These are phyloP conservation scores for Hylia prasina DNA, from an alignment of 2,113 vertebrate genomes.

Conservation along the genomic window DNA sequence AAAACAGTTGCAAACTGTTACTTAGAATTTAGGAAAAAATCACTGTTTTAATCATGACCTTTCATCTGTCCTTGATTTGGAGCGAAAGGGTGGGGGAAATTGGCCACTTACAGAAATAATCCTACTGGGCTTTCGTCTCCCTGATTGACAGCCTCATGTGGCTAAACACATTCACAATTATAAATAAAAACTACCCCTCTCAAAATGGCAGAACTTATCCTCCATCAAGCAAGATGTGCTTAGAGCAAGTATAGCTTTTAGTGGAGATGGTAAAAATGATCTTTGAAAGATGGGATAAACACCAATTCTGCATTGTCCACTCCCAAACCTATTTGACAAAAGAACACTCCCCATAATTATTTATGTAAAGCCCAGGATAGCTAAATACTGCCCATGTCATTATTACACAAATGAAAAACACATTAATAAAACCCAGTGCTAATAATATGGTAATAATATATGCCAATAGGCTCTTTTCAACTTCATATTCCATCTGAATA, in stretches of 20 bases:
- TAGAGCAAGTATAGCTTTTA: slow-evolving; percentile 45
- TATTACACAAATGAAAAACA: not conserved
- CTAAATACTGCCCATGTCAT: not conserved
- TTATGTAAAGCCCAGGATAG: not conserved
- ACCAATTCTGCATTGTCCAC: not conserved
- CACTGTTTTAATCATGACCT: slow-evolving; percentile 82
- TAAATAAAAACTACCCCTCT: slow-evolving; percentile 66
- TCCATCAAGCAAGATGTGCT: slow-evolving; percentile 51
- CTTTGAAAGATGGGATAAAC: not conserved
- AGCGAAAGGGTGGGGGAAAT: slow-evolving; percentile 62
- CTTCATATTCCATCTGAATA: not conserved
- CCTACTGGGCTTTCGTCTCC: slow-evolving; percentile 65
- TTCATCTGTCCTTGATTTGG: slow-evolving; percentile 78
- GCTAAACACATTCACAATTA: slow-evolving; percentile 71
- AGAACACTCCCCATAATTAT: not conserved
- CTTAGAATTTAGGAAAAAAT: slow-evolving; percentile 71
- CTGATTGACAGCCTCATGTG: slow-evolving; percentile 73
- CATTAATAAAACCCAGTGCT: not conserved
- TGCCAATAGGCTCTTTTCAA: not conserved
- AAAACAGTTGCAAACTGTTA: slow-evolving; percentile 78
- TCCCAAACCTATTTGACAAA: not conserved
- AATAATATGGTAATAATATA: not conserved
- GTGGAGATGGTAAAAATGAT: not conserved
- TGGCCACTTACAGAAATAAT: slow-evolving; percentile 79
- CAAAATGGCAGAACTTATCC: slow-evolving; percentile 64